Evolutionary conservation across 2,888 invertebrate genomes (phyloP).

Genomic region (Chrysina gloriosa): DNA sequence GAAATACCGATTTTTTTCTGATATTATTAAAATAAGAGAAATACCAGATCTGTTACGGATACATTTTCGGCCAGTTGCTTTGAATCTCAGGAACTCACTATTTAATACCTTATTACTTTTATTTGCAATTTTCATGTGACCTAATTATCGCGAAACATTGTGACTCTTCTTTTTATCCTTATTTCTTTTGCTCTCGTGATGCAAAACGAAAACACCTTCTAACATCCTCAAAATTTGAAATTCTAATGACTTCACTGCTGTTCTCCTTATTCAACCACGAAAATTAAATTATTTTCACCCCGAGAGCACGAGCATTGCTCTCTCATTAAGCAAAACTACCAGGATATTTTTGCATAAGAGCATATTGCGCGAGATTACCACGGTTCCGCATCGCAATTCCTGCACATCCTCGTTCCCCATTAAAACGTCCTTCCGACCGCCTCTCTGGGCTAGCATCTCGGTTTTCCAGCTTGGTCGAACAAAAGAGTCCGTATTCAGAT

Average conservation of each 20-base stretch:
- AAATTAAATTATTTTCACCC: conserved; percentile 9
- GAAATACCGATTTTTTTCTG: too few relatives aligned
- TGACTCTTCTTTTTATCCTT: too few relatives aligned
- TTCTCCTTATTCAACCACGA: not conserved
- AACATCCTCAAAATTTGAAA: not conserved
- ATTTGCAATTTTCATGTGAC: too few relatives aligned
- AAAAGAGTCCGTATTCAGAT: conserved; percentile 18
- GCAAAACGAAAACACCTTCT: too few relatives aligned
- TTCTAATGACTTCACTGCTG: not conserved
- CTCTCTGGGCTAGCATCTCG: conserved; percentile 6
- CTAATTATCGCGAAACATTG: too few relatives aligned
- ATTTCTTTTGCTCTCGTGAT: too few relatives aligned
- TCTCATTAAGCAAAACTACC: conserved; percentile 5
- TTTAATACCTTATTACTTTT: too few relatives aligned
- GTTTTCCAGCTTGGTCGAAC: not conserved
- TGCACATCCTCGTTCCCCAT: too few relatives aligned
- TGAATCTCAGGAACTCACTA: too few relatives aligned
- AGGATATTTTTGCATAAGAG: not conserved
- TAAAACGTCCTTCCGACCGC: not conserved
- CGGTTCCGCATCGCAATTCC: not conserved
- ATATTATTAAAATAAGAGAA: too few relatives aligned
- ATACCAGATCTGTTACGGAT: too few relatives aligned
- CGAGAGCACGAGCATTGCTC: not conserved
- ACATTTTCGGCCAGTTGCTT: too few relatives aligned
- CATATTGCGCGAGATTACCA: not conserved